Base-by-base conservation (phyloP, 2,113 vertebrate species). In the Eclectus roratus region DNA sequence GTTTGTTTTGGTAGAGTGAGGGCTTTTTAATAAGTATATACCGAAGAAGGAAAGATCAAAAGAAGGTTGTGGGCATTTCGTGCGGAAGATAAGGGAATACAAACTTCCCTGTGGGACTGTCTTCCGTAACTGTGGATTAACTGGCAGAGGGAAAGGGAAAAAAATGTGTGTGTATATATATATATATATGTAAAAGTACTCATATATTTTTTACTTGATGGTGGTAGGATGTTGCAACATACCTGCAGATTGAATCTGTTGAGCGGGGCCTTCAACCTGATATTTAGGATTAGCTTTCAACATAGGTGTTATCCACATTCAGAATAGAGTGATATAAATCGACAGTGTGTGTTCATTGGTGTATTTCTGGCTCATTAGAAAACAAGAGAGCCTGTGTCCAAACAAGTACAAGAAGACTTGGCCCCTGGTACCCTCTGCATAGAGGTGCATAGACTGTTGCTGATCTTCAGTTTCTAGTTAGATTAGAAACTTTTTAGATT, bases 1-100 rank as follows among this genome's bases (percentile, higher is more conserved):
- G 14, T 88, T 96, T 91, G 37, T 81, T 94, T 89, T 96, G 81
- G 28, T 49, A 46, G 44, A 80, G 49, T 53, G 19, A 49, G 21
- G 44, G n/a, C 41, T 82, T 86, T 91, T 81, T 35, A 82, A 5
- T 74, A 47, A 52, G 10, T 55, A 35, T 6, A 6, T 64, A 17
- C 7, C 15, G 65, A 68, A 79, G 33, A 84, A 87, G 8, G 5
- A 63, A 55, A 64, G 47, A 64, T 82, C 29, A 50, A 69, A 82
- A 81, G 41, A 70, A 85, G 16, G 10, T 72, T 93, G 61, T 84
- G 56, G 9, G 33, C 4, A 25, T 80, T 89, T 89, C 13, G 3
- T 44, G 2, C 76, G 53, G 39, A 61, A 82, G 47, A 31, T 5
- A 44, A 61, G 20, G 33, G 23, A 77, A 43, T 72, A 29, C 27